Conservation (phyloP, 2,888 invertebrate genomes). For the Meghimatium bilineatum region DNA sequence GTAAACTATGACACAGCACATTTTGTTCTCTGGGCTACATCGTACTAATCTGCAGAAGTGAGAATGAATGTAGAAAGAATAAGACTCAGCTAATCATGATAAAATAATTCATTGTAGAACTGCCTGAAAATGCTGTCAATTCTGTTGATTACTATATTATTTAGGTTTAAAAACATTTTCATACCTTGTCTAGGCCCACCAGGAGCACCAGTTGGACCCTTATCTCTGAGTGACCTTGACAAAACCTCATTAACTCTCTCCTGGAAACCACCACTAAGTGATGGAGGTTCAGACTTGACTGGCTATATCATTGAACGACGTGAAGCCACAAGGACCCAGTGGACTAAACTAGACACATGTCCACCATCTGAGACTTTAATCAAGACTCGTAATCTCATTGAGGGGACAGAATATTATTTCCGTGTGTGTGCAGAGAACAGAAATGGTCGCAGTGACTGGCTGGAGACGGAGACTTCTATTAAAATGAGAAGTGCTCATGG, state of each 20-base stretch:
- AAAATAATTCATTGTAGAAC: neutral
- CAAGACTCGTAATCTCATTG: conserved; percentile 54
- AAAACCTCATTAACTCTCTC: conserved; percentile 57
- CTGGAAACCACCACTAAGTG: conserved; percentile 73
- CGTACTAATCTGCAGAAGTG: too few species aligned
- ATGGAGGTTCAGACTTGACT: conserved; percentile 65
- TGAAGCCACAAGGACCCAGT: conserved; percentile 55
- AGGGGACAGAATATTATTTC: conserved; percentile 69
- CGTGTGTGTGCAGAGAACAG: conserved; percentile 78
- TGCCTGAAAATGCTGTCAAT: too few species aligned
- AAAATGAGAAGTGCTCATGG: conserved; percentile 86
- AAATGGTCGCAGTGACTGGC: conserved; percentile 89
- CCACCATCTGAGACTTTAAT: conserved; percentile 51
- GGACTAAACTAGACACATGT: conserved; percentile 55
- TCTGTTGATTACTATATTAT: neutral
- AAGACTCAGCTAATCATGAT: neutral
- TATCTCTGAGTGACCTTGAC: conserved; percentile 56
- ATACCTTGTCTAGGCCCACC: conserved; percentile 61
- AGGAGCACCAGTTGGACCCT: conserved; percentile 65
- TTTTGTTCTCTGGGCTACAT: too few species aligned
- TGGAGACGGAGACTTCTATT: conserved; percentile 76
- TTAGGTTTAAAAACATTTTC: neutral
- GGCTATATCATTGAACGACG: conserved; percentile 64
- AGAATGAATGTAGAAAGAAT: too few species aligned
- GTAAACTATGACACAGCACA: too few species aligned